Evolutionary conservation across 2,888 invertebrate species (phyloP), one percentile per base, ranked within the genome.

Genomic region (Linnaemya vulpina): DNA sequence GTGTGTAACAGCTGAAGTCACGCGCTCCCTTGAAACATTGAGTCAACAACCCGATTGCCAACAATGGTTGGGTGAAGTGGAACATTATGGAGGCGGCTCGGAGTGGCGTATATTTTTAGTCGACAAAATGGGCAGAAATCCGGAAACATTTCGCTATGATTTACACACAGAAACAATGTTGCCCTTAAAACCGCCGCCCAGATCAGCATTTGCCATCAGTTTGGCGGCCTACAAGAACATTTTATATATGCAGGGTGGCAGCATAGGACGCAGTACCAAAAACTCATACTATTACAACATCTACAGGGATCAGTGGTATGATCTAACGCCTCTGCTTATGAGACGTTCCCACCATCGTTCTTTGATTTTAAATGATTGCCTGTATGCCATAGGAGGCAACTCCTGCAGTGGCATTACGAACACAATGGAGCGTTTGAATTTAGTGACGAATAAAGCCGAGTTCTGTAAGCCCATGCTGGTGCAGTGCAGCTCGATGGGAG

Each of bases 271-370:
- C n/a, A 89, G 89, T 76, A 87, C 88, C 10, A 87, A 87, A 17
- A 87, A 88, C 3, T 88, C 87, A 11, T 90, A 87, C 75, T 89
- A 88, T 62, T 90, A 89, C 68, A 89, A 90, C 55, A 87, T 89
- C 7, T 89, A 89, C 74, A 87, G 89, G 1, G 87, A 90, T 82
- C 88, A 88, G 51, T 90, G 90, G 90, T 86, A 88, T 46, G 83
- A 87, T 58, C 77, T 89, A 73, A 79, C 86, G 10, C 83, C 88
- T 9, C 58, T 90, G 77, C 75, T 87, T 10, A 84, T 87, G 60
- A 83, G 87, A 38, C 88, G 90, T 35, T 90, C 90, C 1, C 90
- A 90, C 75, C 90, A 90, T 86, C 88, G 90, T 8, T 89, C 90
- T 0, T 76, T 89, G 20, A 86, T 90, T 51, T 70, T 89, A 71